A percentile compares a stretch with the other conserved stretches of the same genome.
phyloP scores from a whole-genome alignment of 2,797 vertebrate genomes.

The Ptychadena robeensis region DNA sequence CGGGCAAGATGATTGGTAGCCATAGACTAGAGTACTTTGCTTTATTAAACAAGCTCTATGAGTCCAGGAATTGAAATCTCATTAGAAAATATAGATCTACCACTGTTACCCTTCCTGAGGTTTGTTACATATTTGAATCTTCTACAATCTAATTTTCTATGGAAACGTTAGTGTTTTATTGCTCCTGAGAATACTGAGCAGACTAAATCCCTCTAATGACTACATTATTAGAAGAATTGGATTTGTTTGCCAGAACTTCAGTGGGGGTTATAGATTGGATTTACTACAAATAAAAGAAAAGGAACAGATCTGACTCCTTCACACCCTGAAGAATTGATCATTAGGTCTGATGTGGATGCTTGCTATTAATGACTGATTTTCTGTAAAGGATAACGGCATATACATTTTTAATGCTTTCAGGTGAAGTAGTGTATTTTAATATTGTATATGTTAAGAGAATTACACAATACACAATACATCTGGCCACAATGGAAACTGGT shows the following conservation, averaged over 20 bases:
- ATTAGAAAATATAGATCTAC: background rate
- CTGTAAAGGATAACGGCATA: background rate
- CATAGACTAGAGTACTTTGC: too few relatives aligned
- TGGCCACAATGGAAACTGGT: background rate
- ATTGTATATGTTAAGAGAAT: background rate
- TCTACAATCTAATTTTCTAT: background rate
- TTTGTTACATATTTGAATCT: background rate
- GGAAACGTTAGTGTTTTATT: background rate
- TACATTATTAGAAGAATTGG: conserved; percentile 20
- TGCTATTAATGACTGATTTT: background rate
- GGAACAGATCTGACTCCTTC: background rate
- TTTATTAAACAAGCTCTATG: too few relatives aligned
- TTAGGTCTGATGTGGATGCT: background rate
- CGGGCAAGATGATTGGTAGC: too few relatives aligned
- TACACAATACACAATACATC: too few relatives aligned
- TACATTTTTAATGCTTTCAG: background rate
- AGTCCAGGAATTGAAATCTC: background rate
- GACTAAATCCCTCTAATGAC: conserved; percentile 16
- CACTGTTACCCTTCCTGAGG: background rate
- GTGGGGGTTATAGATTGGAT: conserved; percentile 18
- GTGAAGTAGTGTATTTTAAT: background rate
- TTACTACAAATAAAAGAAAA: conserved; percentile 16
- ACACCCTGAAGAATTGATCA: background rate
- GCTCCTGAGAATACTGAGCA: background rate
- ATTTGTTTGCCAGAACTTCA: conserved; percentile 6